Percentiles rank a stretch among this genome's conserved stretches.
Evolutionary conservation across 2,113 vertebrate genomes (phyloP).

Genomic region (Lepisosteus osseus): DNA sequence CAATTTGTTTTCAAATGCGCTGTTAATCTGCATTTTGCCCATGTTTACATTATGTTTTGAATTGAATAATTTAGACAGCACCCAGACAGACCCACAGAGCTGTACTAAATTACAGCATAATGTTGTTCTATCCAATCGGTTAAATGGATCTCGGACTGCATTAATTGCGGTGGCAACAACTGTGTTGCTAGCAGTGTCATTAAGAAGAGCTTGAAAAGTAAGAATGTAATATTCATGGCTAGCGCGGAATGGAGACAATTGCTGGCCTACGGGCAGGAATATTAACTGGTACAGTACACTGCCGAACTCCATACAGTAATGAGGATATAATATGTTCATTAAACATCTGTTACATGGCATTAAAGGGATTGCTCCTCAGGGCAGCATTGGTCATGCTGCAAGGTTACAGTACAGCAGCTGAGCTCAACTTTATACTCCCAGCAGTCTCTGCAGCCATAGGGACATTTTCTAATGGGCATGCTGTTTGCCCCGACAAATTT

Average conservation of each 20-base stretch:
- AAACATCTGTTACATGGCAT: conserved; percentile 75
- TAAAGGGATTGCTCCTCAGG: conserved; percentile 64
- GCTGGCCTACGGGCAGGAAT: conserved; percentile 68
- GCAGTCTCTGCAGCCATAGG: too few relatives aligned
- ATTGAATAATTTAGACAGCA: conserved; percentile 53
- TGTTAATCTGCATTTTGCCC: conserved; percentile 67
- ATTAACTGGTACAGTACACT: conserved; percentile 65
- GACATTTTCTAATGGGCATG: too few relatives aligned
- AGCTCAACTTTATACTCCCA: too few relatives aligned
- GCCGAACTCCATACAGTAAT: conserved; percentile 66
- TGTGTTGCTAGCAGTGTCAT: conserved; percentile 62
- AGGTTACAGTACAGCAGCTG: background rate
- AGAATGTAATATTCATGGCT: conserved; percentile 73
- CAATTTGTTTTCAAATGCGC: conserved; percentile 67
- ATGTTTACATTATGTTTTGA: conserved; percentile 49
- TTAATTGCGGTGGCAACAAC: conserved; percentile 70
- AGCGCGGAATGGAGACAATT: conserved; percentile 69
- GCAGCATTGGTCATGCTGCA: conserved; percentile 69
- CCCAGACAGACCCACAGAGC: conserved; percentile 68
- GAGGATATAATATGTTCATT: conserved; percentile 77
- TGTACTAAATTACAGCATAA: conserved; percentile 55
- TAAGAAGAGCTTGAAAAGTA: conserved; percentile 67
- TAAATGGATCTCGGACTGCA: conserved; percentile 68
- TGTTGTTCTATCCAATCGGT: conserved; percentile 68
- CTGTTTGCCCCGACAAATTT: too few relatives aligned